Percentiles rank a stretch among this genome's conserved stretches.
phyloP scores from a whole-genome alignment of 2,797 vertebrate genomes.

The Tapera naevia region DNA sequence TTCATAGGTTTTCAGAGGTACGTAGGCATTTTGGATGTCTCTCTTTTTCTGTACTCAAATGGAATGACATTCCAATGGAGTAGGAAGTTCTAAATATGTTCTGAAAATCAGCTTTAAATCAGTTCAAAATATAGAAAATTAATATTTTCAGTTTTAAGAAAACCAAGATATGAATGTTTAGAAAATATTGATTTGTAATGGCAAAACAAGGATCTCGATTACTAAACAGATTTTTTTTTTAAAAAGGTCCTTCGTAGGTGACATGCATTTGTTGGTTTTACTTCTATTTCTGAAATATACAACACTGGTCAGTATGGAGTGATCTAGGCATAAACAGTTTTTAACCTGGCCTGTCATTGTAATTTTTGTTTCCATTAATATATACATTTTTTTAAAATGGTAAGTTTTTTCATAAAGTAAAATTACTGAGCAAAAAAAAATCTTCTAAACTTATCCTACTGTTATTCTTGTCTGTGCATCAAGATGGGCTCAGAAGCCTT shows the following conservation, averaged over 20 bases:
- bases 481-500: background rate
- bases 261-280: background rate
- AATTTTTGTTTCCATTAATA: background rate
- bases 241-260: accelerated
- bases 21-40: background rate
- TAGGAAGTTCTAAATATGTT: slow-evolving; percentile 1
- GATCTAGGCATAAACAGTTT: background rate
- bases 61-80: background rate
- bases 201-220: background rate
- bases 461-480: background rate
- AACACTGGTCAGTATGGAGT: background rate
- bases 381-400: background rate
- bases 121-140: background rate
- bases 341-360: background rate
- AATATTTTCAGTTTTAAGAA: slow-evolving; percentile 8
- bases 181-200: background rate
- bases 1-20: background rate
- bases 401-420: background rate
- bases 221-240: background rate
- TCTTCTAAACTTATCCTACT: background rate
- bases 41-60: background rate
- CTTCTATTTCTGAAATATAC: background rate
- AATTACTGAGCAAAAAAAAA: background rate
- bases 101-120: background rate
- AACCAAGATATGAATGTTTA: background rate